These are phyloP conservation scores for Oreonectes daqikongensis DNA, from an alignment of 2,797 vertebrate genomes.

Conservation along the genomic window DNA sequence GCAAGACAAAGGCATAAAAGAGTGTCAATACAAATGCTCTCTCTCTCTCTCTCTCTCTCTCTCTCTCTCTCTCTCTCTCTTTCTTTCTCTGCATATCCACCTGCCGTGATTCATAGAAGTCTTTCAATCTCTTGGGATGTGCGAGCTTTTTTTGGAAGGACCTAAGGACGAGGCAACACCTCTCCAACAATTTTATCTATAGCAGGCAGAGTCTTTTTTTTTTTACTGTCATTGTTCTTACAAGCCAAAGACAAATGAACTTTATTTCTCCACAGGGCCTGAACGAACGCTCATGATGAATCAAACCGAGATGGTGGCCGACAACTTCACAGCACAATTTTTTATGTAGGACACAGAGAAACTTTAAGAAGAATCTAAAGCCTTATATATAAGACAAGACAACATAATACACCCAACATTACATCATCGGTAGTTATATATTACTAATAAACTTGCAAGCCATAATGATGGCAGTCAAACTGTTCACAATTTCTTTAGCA, in stretches of 20 bases:
- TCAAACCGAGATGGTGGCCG: constrained; percentile 2
- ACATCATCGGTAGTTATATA: too few species aligned
- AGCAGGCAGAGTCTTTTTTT: background rate
- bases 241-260: constrained; percentile 26
- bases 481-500: too few species aligned
- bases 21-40: constrained; percentile 28
- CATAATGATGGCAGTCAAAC: too few species aligned
- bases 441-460: too few species aligned
- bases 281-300: constrained; percentile 14
- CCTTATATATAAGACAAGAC: background rate
- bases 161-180: background rate
- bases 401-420: too few species aligned
- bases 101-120: background rate
- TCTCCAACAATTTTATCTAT: constrained; percentile 9
- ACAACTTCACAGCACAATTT: background rate
- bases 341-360: background rate
- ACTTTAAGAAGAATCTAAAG: background rate
- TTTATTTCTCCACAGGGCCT: constrained; percentile 4
- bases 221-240: constrained; percentile 16
- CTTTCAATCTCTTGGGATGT: constrained; percentile 16
- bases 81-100: constrained; percentile 1
- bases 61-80: background rate
- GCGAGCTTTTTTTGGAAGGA: background rate
- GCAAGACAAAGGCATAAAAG: constrained; percentile 44
- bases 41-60: background rate